These are phyloP conservation scores for Trimorus sp. DNA, from an alignment of 2,888 invertebrate species.

Conservation along the genomic window DNA sequence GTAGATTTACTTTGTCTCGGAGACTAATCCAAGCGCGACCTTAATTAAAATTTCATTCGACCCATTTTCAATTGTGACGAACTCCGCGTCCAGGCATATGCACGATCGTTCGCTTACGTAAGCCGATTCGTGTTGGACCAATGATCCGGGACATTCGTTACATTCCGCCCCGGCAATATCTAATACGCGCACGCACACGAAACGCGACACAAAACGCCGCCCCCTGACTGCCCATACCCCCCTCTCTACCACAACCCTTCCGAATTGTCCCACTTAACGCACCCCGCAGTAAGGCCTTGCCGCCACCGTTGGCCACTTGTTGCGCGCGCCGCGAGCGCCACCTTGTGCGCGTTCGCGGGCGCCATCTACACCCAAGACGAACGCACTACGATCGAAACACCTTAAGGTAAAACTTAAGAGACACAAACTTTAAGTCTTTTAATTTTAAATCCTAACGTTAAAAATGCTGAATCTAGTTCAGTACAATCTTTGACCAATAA, in stretches of 20 bases:
- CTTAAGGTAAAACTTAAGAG: too few relatives aligned
- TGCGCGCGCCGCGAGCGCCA: conserved; percentile 28
- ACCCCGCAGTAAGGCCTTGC: conserved; percentile 12
- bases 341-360: not conserved
- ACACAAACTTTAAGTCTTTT: too few relatives aligned
- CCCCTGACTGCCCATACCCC: conserved; percentile 1
- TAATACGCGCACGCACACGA: conserved; percentile 35
- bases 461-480: too few relatives aligned
- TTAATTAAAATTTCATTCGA: conserved; percentile 67
- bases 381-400: conserved; percentile 3
- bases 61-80: conserved; percentile 64
- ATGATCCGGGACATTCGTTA: conserved; percentile 62
- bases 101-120: conserved; percentile 63
- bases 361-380: conserved; percentile 2
- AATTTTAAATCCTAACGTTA: too few relatives aligned
- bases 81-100: conserved; percentile 53
- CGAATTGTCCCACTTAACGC: not conserved
- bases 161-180: conserved; percentile 40
- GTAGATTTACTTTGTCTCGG: conserved; percentile 65
- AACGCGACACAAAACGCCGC: conserved; percentile 42
- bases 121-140: conserved; percentile 58
- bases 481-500: too few relatives aligned
- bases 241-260: not conserved
- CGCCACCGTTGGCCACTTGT: conserved; percentile 32
- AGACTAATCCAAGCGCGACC: conserved; percentile 67